Conservation (phyloP, 2,888 invertebrate genomes). For the Boloria selene region DNA sequence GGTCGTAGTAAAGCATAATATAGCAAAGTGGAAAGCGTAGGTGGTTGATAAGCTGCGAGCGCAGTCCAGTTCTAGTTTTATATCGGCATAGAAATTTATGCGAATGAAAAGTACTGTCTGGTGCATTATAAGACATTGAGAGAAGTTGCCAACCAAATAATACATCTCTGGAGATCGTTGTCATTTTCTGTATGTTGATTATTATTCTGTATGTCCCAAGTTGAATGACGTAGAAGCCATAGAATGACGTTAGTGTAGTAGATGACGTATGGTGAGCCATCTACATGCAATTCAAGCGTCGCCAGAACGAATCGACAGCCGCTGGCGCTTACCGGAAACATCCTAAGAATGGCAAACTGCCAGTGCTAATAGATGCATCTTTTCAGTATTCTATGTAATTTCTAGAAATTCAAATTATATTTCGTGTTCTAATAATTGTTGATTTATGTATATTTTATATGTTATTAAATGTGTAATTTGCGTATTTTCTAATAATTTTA, state of each 20-base stretch:
- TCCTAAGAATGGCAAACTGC: conserved; percentile 69
- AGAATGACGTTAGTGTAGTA: conserved; percentile 48
- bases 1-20: conserved; percentile 41
- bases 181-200: conserved; percentile 17
- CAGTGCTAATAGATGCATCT: conserved; percentile 64
- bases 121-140: conserved; percentile 35
- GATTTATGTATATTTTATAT: background rate
- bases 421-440: conserved; percentile 32
- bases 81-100: conserved; percentile 53
- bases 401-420: conserved; percentile 27
- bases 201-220: conserved; percentile 32
- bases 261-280: conserved; percentile 64
- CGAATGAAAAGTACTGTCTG: conserved; percentile 36
- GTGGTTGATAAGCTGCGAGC: conserved; percentile 62
- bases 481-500: too few species aligned
- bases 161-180: conserved; percentile 19
- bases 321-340: conserved; percentile 69
- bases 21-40: conserved; percentile 60
- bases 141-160: conserved; percentile 27
- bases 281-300: conserved; percentile 67
- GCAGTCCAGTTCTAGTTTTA: conserved; percentile 57
- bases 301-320: conserved; percentile 65
- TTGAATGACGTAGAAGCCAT: conserved; percentile 48
- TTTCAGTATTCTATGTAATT: conserved; percentile 53
- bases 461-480: background rate